Evolutionary conservation across 2,113 vertebrate genomes (phyloP).

Genomic region (Cottus gobio): DNA sequence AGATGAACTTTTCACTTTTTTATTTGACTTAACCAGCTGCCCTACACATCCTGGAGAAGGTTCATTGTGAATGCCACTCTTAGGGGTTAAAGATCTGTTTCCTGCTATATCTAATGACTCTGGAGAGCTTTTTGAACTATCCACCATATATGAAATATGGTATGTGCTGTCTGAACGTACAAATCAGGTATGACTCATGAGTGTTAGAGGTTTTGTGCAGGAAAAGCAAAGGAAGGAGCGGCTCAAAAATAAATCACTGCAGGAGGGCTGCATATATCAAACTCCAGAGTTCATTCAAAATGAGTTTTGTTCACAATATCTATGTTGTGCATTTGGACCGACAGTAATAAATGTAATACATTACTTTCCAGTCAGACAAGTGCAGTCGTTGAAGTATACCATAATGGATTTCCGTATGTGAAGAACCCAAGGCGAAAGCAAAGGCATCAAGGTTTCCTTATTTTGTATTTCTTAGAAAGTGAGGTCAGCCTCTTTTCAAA

Average conservation of each 20-base stretch:
- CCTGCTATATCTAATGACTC: constrained; percentile 60
- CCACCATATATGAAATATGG: constrained; percentile 53
- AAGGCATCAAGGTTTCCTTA: constrained; percentile 24
- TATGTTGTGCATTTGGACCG: constrained; percentile 64
- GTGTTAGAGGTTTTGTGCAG: constrained; percentile 54
- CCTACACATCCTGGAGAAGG: constrained; percentile 14
- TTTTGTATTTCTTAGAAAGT: constrained; percentile 42
- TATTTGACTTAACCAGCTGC: constrained; percentile 36
- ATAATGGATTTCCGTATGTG: constrained; percentile 67
- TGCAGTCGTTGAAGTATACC: constrained; percentile 57
- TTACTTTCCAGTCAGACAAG: constrained; percentile 67
- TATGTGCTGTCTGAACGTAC: constrained; percentile 62
- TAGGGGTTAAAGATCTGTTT: constrained; percentile 44
- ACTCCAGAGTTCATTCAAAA: constrained; percentile 70
- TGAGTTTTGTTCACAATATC: constrained; percentile 70
- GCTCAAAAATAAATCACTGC: constrained; percentile 73
- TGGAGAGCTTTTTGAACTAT: constrained; percentile 55
- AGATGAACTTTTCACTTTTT: constrained; percentile 52
- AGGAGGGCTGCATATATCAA: constrained; percentile 71
- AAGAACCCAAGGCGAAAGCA: constrained; percentile 40
- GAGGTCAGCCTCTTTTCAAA: constrained; percentile 18
- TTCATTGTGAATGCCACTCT: constrained; percentile 10
- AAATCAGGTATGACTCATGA: constrained; percentile 75
- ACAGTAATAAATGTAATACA: constrained; percentile 69
- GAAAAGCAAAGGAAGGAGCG: constrained; percentile 57